phyloP scores from a whole-genome alignment of 2,113 vertebrate species.

The Acrocephalus kingi region DNA sequence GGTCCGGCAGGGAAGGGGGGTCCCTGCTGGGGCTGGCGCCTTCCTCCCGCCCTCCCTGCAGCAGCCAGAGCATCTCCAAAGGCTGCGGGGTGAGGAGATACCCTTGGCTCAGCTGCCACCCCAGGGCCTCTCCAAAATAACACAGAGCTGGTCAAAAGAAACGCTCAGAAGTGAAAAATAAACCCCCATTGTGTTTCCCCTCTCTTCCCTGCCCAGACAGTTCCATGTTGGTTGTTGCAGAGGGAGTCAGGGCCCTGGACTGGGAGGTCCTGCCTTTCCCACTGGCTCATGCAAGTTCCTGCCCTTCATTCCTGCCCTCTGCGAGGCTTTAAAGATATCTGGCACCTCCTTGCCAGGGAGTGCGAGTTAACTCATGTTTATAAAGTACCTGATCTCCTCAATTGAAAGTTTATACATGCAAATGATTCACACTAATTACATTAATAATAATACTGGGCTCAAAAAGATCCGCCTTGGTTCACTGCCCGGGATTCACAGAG shows the following conservation, averaged over 20 bases:
- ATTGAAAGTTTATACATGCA: conserved; percentile 44
- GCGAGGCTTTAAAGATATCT: background rate
- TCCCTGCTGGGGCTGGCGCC: background rate
- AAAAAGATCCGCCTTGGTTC: conserved; percentile 31
- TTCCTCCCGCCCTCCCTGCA: background rate
- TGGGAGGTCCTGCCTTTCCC: background rate
- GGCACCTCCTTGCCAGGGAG: background rate
- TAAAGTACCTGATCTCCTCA: conserved; percentile 33
- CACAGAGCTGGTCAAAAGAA: background rate
- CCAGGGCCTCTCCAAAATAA: background rate
- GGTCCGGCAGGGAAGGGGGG: background rate
- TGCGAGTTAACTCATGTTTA: background rate
- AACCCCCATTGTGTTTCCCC: background rate
- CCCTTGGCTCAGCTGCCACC: background rate
- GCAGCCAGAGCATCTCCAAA: background rate
- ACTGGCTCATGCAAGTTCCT: background rate
- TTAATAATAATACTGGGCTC: conserved; percentile 49
- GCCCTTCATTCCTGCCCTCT: background rate
- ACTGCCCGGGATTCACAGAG: background rate
- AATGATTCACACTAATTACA: conserved; percentile 52
- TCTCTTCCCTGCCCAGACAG: background rate
- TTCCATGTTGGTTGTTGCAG: background rate
- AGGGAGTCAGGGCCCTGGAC: background rate
- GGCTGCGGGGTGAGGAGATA: background rate
- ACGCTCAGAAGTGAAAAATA: background rate